Evolutionary conservation across 1,140 invertebrate species (phyloP).

Genomic region (Drosophila pseudoobscura): DNA sequence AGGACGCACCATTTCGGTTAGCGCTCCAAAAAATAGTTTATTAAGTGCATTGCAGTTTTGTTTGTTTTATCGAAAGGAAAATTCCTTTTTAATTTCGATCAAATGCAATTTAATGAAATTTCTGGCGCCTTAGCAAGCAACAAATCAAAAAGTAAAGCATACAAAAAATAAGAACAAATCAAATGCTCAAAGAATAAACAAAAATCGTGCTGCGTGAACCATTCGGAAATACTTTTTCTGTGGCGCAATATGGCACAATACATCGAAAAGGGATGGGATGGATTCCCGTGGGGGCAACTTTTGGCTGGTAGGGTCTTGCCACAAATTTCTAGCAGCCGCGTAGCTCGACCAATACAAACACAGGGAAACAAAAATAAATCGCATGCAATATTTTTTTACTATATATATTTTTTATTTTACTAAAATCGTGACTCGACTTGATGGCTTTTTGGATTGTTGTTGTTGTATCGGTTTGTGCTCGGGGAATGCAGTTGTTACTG

Average conservation of each 20-base stretch:
- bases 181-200: conserved; percentile 19
- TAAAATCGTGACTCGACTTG: conserved; percentile 27
- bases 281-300: conserved; percentile 18
- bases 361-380: conserved; percentile 36
- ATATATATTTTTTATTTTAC: conserved; percentile 17
- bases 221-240: conserved; percentile 42
- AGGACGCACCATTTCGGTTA: background rate
- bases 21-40: conserved; percentile 17
- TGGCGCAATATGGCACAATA: background rate
- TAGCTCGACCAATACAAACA: conserved; percentile 23
- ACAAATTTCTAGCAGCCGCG: conserved; percentile 36
- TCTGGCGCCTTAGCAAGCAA: conserved; percentile 19
- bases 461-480: conserved; percentile 1
- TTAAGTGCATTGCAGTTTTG: conserved; percentile 22
- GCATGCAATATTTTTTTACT: conserved; percentile 32
- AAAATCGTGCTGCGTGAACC: background rate
- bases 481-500: conserved; percentile 29
- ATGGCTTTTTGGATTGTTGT: conserved; percentile 13
- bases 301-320: conserved; percentile 11
- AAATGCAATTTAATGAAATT: conserved; percentile 54
- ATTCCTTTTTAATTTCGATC: conserved; percentile 49
- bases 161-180: conserved; percentile 29
- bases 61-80: conserved; percentile 28
- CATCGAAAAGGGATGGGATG: conserved; percentile 7
- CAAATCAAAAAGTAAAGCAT: background rate